Evolutionary conservation across 35 echinoderm and acorn worm genomes (phyloP).

Genomic region (Apostichopus parvimensis): DNA sequence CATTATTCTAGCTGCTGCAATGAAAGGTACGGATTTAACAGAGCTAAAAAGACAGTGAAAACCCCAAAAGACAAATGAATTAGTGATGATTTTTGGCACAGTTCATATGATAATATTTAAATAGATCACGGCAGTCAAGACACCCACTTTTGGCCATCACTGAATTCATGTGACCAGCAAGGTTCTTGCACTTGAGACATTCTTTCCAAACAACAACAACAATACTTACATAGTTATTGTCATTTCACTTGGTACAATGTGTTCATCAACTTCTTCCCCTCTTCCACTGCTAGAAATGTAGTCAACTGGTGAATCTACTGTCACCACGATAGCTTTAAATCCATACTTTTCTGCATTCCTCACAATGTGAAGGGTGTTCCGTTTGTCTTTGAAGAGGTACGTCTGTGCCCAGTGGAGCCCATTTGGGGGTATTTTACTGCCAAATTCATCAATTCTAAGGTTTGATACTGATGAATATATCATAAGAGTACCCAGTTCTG

Average conservation of each 20-base stretch:
- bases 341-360: conserved; percentile 64
- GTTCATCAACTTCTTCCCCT: background rate
- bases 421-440: background rate
- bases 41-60: too few relatives aligned
- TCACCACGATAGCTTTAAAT: conserved; percentile 74
- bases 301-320: conserved; percentile 48
- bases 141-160: too few relatives aligned
- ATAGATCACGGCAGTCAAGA: too few relatives aligned
- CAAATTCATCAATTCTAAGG: conserved; percentile 18
- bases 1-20: too few relatives aligned
- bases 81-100: too few relatives aligned
- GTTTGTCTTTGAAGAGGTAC: conserved; percentile 47
- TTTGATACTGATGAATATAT: background rate
- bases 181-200: background rate
- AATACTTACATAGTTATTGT: background rate
- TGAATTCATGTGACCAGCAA: too few relatives aligned
- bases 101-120: too few relatives aligned
- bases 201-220: background rate
- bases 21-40: too few relatives aligned
- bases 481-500: conserved; percentile 15
- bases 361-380: conserved; percentile 47
- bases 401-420: conserved; percentile 61
- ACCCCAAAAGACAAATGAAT: too few relatives aligned
- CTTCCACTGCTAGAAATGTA: background rate
- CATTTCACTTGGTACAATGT: background rate